Conservation (phyloP, 2,888 invertebrate genomes). For the Caradrina clavipalpis region DNA sequence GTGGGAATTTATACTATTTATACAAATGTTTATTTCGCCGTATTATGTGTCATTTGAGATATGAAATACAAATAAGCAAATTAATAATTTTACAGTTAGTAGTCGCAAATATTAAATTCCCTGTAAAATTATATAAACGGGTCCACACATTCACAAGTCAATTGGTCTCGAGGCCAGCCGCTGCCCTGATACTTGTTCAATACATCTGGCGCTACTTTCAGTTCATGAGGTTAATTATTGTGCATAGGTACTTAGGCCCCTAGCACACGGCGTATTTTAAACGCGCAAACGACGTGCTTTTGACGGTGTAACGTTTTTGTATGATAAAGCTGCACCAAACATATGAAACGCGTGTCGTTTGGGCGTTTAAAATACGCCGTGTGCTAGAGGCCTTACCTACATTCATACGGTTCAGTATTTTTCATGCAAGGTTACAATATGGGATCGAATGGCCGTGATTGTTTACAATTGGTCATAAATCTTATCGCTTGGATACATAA, state of each 20-base stretch:
- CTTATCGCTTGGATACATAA: constrained; percentile 70
- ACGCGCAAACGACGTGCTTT: no score
- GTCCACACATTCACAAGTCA: constrained; percentile 67
- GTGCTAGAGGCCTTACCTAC: no score
- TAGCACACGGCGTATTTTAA: no score
- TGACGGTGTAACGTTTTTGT: no score
- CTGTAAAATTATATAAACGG: constrained; percentile 62
- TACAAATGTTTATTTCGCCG: not conserved
- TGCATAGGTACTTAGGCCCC: constrained; percentile 37
- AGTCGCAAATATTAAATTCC: constrained; percentile 49
- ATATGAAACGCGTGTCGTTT: no score
- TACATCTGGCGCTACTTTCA: constrained; percentile 73
- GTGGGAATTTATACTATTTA: not conserved
- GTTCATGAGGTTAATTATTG: constrained; percentile 64
- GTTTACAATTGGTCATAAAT: constrained; percentile 75
- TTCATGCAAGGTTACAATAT: constrained; percentile 70
- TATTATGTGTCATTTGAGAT: not conserved
- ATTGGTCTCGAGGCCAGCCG: constrained; percentile 72
- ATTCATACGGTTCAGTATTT: constrained; percentile 58
- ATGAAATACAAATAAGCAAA: not conserved
- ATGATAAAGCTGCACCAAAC: no score
- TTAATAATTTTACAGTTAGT: constrained; percentile 1
- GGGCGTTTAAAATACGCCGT: no score
- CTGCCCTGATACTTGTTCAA: constrained; percentile 67
- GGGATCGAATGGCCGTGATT: constrained; percentile 71